Evolutionary conservation across 1,140 invertebrate species (phyloP).

Genomic region (Pseudomyrmex concolor): DNA sequence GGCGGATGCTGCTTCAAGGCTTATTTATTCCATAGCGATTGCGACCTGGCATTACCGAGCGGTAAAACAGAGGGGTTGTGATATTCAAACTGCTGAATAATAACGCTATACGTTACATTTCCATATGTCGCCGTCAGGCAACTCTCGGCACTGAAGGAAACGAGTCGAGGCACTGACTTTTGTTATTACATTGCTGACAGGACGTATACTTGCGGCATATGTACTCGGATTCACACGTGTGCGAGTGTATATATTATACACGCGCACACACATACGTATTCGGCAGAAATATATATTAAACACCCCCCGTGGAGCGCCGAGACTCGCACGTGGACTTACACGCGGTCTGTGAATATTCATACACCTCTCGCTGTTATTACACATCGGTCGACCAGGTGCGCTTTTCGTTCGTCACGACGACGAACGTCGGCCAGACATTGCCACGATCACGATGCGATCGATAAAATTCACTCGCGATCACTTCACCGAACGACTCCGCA

Average conservation of each 20-base stretch:
- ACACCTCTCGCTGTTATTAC: constrained; percentile 37
- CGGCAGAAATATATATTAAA: constrained; percentile 32
- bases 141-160: constrained; percentile 32
- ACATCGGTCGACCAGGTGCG: constrained; percentile 41
- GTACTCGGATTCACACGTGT: constrained; percentile 25
- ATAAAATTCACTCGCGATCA: constrained; percentile 34
- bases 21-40: constrained; percentile 55
- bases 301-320: not conserved
- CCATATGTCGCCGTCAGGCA: constrained; percentile 43
- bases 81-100: constrained; percentile 57
- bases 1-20: constrained; percentile 33
- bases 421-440: constrained; percentile 5
- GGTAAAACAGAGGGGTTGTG: constrained; percentile 27
- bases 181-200: constrained; percentile 52
- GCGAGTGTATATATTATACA: constrained; percentile 14
- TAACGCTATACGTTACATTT: constrained; percentile 46
- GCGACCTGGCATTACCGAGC: constrained; percentile 44
- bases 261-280: constrained; percentile 30
- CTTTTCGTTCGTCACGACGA: constrained; percentile 4
- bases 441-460: not conserved
- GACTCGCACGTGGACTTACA: not conserved
- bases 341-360: constrained; percentile 47
- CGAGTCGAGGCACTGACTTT: constrained; percentile 46
- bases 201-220: constrained; percentile 16
- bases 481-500: not conserved